These are phyloP conservation scores for Cantharis rustica DNA, from an alignment of 2,888 invertebrate genomes.

Conservation along the genomic window DNA sequence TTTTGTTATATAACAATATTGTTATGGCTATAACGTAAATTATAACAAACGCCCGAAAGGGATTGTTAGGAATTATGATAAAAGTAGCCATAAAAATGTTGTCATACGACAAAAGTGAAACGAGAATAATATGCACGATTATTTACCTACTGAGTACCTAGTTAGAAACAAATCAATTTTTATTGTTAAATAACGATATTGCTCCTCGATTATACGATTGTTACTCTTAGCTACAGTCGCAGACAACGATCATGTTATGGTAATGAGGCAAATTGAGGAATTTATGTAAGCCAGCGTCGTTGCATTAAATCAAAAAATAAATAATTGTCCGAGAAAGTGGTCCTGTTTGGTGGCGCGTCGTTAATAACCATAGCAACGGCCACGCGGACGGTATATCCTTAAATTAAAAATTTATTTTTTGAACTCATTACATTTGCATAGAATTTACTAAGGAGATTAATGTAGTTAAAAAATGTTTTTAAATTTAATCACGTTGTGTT, in stretches of 20 bases:
- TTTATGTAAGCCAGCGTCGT: neutral
- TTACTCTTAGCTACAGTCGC: neutral
- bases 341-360: neutral
- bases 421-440: neutral
- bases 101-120: no score
- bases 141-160: no score
- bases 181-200: no score
- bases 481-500: neutral
- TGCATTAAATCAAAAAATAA: neutral
- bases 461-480: neutral
- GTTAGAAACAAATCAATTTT: no score
- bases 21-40: no score
- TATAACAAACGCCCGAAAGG: no score
- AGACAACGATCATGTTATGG: neutral
- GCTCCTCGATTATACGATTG: neutral
- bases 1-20: no score
- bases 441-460: neutral
- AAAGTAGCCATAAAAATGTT: no score
- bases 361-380: neutral
- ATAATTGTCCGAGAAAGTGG: neutral
- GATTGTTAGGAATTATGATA: no score
- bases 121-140: no score
- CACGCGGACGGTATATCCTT: neutral
- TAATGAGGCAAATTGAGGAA: neutral
- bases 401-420: neutral